phyloP scores from a whole-genome alignment of 2,888 invertebrate species.

The Yponomeuta sedellus region DNA sequence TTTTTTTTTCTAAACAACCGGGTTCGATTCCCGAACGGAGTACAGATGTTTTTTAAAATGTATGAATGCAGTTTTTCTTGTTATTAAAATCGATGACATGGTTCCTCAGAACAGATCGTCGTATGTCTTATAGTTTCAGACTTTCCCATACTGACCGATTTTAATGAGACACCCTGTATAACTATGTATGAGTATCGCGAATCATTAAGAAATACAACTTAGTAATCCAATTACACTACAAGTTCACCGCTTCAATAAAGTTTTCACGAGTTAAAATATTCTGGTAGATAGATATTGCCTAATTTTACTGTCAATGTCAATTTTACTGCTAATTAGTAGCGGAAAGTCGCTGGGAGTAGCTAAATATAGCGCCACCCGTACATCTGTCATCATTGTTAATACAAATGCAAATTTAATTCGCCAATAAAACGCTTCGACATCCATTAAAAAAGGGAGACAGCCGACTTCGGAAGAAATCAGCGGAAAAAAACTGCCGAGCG shows the following conservation, averaged over 20 bases:
- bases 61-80: too few relatives aligned
- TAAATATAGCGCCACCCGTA: conserved; percentile 18
- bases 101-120: too few relatives aligned
- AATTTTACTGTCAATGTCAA: not conserved
- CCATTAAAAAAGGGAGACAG: conserved; percentile 15
- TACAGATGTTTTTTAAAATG: too few relatives aligned
- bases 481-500: conserved; percentile 44
- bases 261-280: not conserved
- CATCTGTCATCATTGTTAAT: conserved; percentile 45
- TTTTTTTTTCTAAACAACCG: too few relatives aligned
- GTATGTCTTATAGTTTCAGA: too few relatives aligned
- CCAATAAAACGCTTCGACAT: conserved; percentile 44
- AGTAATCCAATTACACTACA: too few relatives aligned
- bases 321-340: not conserved
- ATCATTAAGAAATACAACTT: too few relatives aligned
- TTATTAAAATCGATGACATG: too few relatives aligned
- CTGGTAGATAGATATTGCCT: not conserved
- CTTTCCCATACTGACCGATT: too few relatives aligned
- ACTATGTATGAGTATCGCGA: too few relatives aligned
- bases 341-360: not conserved
- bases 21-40: too few relatives aligned
- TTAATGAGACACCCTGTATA: too few relatives aligned
- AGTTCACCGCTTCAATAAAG: not conserved
- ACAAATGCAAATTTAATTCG: conserved; percentile 52
- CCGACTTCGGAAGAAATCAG: not conserved